A percentile compares a stretch with the other conserved stretches of the same genome.
phyloP scores from a whole-genome alignment of 2,888 invertebrate species.

The Furcula furcula region DNA sequence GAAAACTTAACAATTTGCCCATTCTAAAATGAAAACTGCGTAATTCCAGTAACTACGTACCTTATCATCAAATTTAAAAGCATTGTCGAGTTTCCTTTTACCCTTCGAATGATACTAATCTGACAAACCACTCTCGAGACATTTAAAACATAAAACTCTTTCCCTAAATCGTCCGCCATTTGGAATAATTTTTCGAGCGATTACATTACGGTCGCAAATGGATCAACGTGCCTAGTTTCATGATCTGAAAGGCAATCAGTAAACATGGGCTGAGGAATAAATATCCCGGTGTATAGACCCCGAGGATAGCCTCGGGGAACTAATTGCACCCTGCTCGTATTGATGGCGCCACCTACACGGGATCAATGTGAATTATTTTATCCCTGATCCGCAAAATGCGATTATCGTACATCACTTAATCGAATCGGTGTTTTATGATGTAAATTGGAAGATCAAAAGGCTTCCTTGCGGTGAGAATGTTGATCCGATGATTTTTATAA shows the following conservation, averaged over 20 bases:
- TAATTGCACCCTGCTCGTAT: constrained; percentile 76
- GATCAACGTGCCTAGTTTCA: constrained; percentile 38
- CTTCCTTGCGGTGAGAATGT: no score
- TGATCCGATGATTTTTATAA: no score
- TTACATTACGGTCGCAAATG: constrained; percentile 36
- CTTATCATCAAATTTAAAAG: no score
- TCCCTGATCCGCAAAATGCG: constrained; percentile 52
- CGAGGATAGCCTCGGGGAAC: constrained; percentile 57
- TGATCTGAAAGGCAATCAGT: constrained; percentile 57
- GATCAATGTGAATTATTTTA: constrained; percentile 74
- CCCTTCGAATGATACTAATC: not conserved
- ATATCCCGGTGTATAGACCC: no score
- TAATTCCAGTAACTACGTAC: no score
- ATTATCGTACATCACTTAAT: constrained; percentile 56
- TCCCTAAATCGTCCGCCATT: not conserved
- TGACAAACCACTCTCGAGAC: not conserved
- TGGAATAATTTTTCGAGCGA: constrained; percentile 14
- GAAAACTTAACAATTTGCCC: no score
- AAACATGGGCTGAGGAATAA: constrained; percentile 64
- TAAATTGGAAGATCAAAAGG: no score
- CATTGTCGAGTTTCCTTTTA: not conserved
- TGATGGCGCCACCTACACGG: constrained; percentile 65
- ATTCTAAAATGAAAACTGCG: no score
- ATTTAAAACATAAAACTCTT: not conserved
- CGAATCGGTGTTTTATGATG: not conserved